Conservation (phyloP, 2,113 vertebrate genomes). For the Psilopsiagon aurifrons region DNA sequence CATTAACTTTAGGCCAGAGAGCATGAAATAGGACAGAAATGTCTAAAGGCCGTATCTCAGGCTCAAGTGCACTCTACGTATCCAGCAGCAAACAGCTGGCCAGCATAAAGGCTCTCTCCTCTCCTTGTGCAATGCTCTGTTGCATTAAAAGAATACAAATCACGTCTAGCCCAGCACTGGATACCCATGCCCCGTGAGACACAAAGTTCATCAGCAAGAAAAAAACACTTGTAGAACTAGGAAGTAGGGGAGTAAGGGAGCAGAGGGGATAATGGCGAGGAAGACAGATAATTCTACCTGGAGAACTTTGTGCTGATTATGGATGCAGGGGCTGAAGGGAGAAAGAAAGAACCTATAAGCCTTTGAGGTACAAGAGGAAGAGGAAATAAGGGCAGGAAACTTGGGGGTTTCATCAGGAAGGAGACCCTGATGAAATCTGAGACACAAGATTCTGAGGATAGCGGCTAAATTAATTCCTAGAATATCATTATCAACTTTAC, state of each 20-base stretch:
- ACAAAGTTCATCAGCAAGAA: not conserved
- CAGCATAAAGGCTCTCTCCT: not conserved
- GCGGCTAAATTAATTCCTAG: not conserved
- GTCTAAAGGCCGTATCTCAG: not conserved
- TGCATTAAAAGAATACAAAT: not conserved
- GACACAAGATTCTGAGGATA: not conserved
- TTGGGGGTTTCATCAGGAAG: not conserved
- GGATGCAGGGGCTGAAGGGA: not conserved
- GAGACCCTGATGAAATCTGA: not conserved
- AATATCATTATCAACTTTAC: not conserved
- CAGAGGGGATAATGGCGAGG: not conserved
- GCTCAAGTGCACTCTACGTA: not conserved
- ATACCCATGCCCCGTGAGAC: not conserved
- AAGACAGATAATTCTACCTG: not conserved
- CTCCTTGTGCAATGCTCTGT: not conserved
- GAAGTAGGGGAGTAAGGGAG: not conserved
- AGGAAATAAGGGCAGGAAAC: not conserved
- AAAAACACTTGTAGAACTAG: not conserved
- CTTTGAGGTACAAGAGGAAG: not conserved
- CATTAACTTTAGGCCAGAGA: not conserved
- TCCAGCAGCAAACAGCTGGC: not conserved
- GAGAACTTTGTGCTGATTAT: not conserved
- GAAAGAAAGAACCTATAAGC: not conserved
- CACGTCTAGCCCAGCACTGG: not conserved
- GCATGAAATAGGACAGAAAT: not conserved